phyloP scores from a whole-genome alignment of 2,113 vertebrate genomes.

The Aldabrachelys gigantea region DNA sequence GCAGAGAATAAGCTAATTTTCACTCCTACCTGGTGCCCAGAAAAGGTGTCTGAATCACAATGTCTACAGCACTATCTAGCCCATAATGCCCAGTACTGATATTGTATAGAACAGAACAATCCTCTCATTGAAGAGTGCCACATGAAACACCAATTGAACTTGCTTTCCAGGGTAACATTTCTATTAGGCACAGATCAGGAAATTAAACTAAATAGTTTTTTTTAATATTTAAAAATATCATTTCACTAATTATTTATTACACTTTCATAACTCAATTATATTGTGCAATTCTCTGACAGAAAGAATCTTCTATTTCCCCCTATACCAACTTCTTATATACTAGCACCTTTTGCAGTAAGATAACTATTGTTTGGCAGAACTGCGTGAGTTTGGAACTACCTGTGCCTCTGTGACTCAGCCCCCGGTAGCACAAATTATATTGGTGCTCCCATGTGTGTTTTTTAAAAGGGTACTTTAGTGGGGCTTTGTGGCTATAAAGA shows the following conservation, averaged over 20 bases:
- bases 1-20: no score
- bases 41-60: no score
- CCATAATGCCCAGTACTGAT: background rate
- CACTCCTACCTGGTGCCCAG: no score
- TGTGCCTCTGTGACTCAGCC: background rate
- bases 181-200: background rate
- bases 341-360: background rate
- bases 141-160: background rate
- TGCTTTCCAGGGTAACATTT: background rate
- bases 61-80: background rate
- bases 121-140: background rate
- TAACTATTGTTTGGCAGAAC: background rate
- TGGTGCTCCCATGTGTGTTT: background rate
- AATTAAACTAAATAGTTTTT: background rate
- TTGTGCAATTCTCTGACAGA: fast-evolving
- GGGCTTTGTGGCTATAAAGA: background rate
- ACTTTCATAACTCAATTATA: background rate
- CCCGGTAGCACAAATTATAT: background rate
- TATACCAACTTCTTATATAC: background rate
- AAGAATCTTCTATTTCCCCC: background rate
- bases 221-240: background rate
- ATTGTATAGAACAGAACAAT: background rate
- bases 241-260: background rate
- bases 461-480: background rate
- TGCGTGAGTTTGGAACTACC: background rate